Base-by-base conservation (phyloP, 2,797 vertebrate species). In the Labeo calbasu region DNA sequence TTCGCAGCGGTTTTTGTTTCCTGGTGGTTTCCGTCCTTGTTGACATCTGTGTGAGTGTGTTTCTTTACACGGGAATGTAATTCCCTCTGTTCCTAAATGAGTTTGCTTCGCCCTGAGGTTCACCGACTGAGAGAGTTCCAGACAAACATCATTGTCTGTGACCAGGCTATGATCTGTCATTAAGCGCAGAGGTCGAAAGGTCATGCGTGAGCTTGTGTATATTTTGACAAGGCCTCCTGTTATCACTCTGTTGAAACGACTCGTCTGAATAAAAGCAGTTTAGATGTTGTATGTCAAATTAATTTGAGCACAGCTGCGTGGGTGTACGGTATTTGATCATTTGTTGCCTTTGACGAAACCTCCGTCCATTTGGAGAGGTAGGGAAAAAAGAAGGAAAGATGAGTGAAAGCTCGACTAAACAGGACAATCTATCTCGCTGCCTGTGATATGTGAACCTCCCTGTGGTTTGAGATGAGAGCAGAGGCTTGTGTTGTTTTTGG, bases 401-500 rank as follows among this genome's bases (percentile, higher is more conserved):
- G 68, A 84, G 66, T 84, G 76, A 84, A 40, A 70, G 53, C 76
- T 61, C 61, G 66, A 84, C 75, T 84, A 84, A 84, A 72, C 76
- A 72, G 75, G 55, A 84, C 76, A 63, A 79, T 84, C 66, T 63
- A 79, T 79, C 66, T 84, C 55, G 1, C 53, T 71, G 66, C 72
- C 43, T 21, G 43, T 51, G 83, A 84, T 84, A 84, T 84, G 83
- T 51, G 76, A 84, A 79, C 83, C 83, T 79, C 76, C 43, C 82
- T 84, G 82, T 78, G 82, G 82, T 85, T 83, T 84, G 46, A 61
- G 75, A 83, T 81, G 85, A 88, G 86, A 83, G 79, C 72, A 82
- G 72, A 17, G 51, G 59, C 65, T 51, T 75, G 85, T 83, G 82
- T 88, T 85, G 77, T 82, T 84, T 86, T 88, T 79, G 84, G 84